phyloP scores from a whole-genome alignment of 2,797 vertebrate genomes.

The Acrocephalus scirpaceus region DNA sequence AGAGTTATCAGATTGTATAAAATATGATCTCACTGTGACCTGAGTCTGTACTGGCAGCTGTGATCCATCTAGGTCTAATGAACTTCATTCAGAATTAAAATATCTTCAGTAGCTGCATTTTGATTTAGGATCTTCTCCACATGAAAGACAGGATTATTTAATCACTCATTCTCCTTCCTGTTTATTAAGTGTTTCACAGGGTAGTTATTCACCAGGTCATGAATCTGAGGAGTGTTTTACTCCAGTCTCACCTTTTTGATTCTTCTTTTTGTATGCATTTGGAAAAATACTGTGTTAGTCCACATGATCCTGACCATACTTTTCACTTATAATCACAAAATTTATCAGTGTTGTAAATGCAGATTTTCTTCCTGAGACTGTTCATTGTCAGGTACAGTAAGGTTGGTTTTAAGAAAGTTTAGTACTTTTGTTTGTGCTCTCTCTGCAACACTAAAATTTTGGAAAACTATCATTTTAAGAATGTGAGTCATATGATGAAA shows the following conservation, averaged over 20 bases:
- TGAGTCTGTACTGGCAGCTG: not conserved
- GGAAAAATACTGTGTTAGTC: not conserved
- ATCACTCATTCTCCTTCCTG: not conserved
- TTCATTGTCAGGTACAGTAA: not conserved
- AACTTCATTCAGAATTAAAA: not conserved
- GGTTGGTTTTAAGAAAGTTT: not conserved
- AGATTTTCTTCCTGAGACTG: not conserved
- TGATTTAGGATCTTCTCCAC: not conserved
- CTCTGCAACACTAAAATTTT: not conserved
- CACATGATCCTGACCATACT: not conserved
- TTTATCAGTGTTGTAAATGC: not conserved
- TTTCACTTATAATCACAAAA: not conserved
- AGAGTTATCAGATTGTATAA: not conserved
- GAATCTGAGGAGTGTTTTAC: not conserved
- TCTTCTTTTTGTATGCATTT: not conserved
- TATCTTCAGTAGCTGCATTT: not conserved
- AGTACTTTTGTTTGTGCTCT: not conserved
- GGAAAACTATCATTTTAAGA: not conserved
- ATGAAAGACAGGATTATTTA: not conserved
- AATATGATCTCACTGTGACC: not conserved
- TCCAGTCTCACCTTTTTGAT: not conserved
- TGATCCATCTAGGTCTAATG: not conserved
- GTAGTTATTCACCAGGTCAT: not conserved
- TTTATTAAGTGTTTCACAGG: not conserved
- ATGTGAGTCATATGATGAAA: not conserved